phyloP scores from a whole-genome alignment of 2,797 vertebrate genomes.

The Cyclura pinguis region DNA sequence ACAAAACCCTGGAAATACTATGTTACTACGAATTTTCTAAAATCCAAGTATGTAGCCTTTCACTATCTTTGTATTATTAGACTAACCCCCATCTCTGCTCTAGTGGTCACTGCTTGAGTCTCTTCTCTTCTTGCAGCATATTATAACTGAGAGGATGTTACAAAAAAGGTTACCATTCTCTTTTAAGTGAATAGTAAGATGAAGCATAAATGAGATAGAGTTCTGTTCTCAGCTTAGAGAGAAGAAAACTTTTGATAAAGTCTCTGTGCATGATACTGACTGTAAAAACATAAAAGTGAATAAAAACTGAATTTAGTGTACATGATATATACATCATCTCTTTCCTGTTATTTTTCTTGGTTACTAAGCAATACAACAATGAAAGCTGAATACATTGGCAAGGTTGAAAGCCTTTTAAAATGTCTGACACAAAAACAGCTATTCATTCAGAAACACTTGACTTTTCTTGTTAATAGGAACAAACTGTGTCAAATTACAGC shows the following conservation, averaged over 20 bases:
- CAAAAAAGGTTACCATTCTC: neutral
- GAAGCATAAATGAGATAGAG: neutral
- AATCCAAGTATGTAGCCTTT: neutral
- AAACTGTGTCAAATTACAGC: constrained; percentile 30
- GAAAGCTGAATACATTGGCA: neutral
- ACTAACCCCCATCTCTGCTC: neutral
- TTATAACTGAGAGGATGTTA: neutral
- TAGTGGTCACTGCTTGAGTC: neutral
- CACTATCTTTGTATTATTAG: neutral
- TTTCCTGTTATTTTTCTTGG: neutral
- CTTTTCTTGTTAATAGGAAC: constrained; percentile 30
- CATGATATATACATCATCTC: constrained; percentile 1
- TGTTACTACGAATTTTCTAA: neutral
- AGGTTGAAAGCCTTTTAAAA: neutral
- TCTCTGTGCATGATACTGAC: neutral
- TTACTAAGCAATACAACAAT: constrained; percentile 24
- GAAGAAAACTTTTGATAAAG: neutral
- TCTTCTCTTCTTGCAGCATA: neutral
- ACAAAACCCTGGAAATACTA: neutral
- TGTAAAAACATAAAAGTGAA: neutral
- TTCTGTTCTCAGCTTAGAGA: neutral
- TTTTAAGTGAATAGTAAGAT: neutral
- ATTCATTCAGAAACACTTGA: constrained; percentile 47
- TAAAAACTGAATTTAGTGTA: neutral
- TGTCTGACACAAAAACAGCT: constrained; percentile 18